These are phyloP conservation scores for Synanthedon andrenaeformis DNA, from an alignment of 2,888 invertebrate species.

Conservation along the genomic window DNA sequence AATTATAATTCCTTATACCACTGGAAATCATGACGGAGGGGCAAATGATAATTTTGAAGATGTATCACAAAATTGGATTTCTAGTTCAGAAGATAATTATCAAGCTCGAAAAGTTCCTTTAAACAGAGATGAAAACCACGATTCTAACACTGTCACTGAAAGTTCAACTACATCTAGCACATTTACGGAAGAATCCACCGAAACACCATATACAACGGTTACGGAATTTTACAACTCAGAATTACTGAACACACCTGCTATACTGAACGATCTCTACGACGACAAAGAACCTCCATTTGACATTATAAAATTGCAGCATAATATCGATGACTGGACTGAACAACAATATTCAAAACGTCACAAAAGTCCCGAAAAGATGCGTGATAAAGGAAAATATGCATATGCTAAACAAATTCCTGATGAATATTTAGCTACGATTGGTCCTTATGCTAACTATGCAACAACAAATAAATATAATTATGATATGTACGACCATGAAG, in stretches of 20 bases:
- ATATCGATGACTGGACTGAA: constrained; percentile 88
- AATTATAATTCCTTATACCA: constrained; percentile 85
- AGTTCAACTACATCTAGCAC: constrained; percentile 28
- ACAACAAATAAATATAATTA: constrained; percentile 41
- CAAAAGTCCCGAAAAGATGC: constrained; percentile 57
- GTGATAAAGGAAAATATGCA: constrained; percentile 71
- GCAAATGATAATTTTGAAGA: constrained; percentile 37
- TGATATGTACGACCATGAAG: constrained; percentile 60
- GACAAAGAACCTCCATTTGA: constrained; percentile 74
- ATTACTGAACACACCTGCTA: constrained; percentile 48
- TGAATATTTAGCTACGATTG: constrained; percentile 78
- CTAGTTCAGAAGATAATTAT: constrained; percentile 37
- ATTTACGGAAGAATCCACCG: constrained; percentile 31
- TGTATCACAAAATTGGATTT: constrained; percentile 47
- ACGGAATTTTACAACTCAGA: constrained; percentile 65
- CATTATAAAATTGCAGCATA: constrained; percentile 80
- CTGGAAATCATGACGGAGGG: constrained; percentile 37
- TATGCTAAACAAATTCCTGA: constrained; percentile 83
- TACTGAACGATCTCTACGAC: constrained; percentile 48
- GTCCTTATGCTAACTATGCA: constrained; percentile 42
- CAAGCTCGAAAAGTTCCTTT: constrained; percentile 63
- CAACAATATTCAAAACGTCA: constrained; percentile 74
- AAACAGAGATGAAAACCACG: constrained; percentile 27
- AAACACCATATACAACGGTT: constrained; percentile 14
- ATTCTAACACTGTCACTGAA: constrained; percentile 25